phyloP scores from a whole-genome alignment of 2,797 vertebrate species.

The Alcedo atthis region DNA sequence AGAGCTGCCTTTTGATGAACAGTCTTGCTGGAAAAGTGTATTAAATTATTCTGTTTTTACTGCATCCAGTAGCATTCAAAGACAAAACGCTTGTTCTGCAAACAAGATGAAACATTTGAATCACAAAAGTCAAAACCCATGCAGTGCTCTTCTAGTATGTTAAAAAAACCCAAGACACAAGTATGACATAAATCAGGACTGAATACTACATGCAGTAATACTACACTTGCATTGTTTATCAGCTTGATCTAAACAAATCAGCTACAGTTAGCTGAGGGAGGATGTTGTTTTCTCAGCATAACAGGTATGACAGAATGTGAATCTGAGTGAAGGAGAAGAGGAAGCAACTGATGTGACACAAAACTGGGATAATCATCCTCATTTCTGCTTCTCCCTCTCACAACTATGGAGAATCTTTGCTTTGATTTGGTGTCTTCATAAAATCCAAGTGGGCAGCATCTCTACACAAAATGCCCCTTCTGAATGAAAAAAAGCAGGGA shows the following conservation, averaged over 20 bases:
- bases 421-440: not conserved
- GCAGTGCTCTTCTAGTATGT: accelerated
- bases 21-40: not conserved
- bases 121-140: not conserved
- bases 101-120: not conserved
- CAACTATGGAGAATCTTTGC: not conserved
- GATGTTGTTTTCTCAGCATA: not conserved
- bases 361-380: not conserved
- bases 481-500: not conserved
- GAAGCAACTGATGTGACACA: not conserved
- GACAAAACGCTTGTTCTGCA: not conserved
- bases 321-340: not conserved
- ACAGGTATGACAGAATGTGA: not conserved
- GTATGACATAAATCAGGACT: not conserved
- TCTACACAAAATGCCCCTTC: not conserved
- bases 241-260: not conserved
- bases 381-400: not conserved
- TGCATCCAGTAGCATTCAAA: not conserved
- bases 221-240: not conserved
- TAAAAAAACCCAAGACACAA: accelerated
- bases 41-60: not conserved
- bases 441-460: not conserved
- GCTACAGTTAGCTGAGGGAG: not conserved
- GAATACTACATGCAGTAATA: not conserved
- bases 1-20: not conserved